These are phyloP conservation scores for Papio anubis DNA, from an alignment of 2,113 vertebrate genomes.

Conservation along the genomic window DNA sequence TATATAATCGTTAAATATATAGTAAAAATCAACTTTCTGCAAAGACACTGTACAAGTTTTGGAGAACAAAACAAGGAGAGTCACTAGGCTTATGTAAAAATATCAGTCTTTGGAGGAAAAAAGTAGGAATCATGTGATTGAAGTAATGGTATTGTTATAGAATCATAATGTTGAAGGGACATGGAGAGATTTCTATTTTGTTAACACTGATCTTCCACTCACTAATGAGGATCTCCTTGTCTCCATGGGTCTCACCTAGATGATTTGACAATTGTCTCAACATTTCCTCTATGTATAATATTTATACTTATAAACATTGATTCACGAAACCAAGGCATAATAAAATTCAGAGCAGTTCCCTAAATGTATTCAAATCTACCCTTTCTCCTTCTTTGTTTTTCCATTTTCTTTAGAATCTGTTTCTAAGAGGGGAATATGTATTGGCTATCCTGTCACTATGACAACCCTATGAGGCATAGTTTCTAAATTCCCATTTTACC, in stretches of 20 bases:
- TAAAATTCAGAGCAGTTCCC: background rate
- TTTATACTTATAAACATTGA: background rate
- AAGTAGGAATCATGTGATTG: background rate
- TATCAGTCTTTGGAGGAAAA: background rate
- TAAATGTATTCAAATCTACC: background rate
- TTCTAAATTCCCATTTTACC: conserved; percentile 13
- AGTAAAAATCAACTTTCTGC: background rate
- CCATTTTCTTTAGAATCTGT: background rate
- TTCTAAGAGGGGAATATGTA: background rate
- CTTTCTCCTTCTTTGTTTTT: conserved; percentile 20
- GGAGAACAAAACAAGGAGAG: background rate
- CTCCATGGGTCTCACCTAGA: background rate
- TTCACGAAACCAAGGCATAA: background rate
- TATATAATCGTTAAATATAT: conserved; percentile 3
- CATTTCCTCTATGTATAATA: background rate
- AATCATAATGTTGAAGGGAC: background rate
- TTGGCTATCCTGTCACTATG: background rate
- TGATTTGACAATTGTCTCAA: background rate
- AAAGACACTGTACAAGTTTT: background rate
- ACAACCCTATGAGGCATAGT: background rate
- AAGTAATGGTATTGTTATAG: background rate
- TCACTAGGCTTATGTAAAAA: background rate
- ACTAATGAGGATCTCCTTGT: background rate
- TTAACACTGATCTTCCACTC: background rate
- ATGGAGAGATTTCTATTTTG: background rate